Evolutionary conservation across 2,888 invertebrate species (phyloP).

Genomic region (Mythimna lalbum): DNA sequence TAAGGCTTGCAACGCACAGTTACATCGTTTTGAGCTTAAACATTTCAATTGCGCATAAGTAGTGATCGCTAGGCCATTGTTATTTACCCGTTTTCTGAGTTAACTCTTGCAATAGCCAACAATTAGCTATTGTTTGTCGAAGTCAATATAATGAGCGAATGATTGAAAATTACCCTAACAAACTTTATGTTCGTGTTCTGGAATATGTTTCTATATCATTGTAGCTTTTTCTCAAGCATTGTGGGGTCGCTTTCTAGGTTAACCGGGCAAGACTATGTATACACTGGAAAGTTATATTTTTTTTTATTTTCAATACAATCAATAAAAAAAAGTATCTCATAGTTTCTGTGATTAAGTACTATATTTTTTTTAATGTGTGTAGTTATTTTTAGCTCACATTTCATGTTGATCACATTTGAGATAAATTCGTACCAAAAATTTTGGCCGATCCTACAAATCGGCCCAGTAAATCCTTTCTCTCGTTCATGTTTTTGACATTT

Average conservation of each 20-base stretch:
- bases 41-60: slow-evolving; percentile 61
- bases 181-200: slow-evolving; percentile 56
- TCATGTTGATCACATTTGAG: neutral
- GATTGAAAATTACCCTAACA: slow-evolving; percentile 61
- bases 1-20: slow-evolving; percentile 50
- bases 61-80: slow-evolving; percentile 61
- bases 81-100: slow-evolving; percentile 59
- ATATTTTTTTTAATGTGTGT: no score
- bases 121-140: slow-evolving; percentile 66
- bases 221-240: slow-evolving; percentile 39
- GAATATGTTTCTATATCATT: slow-evolving; percentile 50
- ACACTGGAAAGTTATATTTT: neutral
- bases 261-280: neutral
- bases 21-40: slow-evolving; percentile 59
- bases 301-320: neutral
- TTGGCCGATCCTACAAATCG: neutral
- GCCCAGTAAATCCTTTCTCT: neutral
- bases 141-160: slow-evolving; percentile 62
- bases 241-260: slow-evolving; percentile 21
- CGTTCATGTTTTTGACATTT: slow-evolving; percentile 39
- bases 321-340: no score
- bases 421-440: neutral
- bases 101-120: slow-evolving; percentile 61
- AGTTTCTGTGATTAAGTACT: no score
- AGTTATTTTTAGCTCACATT: neutral